Evolutionary conservation across 2,888 invertebrate genomes (phyloP).

Genomic region (Heterodera filipjevi): DNA sequence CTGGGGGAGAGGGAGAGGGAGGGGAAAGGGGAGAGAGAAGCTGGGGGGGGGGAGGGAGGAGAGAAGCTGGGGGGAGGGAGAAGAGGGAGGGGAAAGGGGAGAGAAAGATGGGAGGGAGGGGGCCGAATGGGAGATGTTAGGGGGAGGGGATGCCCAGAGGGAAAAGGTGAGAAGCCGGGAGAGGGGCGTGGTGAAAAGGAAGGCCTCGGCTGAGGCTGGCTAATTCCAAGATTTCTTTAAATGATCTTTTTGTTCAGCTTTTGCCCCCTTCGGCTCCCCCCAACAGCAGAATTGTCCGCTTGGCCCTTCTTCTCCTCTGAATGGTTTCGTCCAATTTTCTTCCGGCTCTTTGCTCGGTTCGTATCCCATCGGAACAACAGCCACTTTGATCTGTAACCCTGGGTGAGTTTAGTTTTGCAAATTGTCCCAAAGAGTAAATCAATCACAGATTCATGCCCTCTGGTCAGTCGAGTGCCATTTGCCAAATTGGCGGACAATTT

Average conservation of each 20-base stretch:
- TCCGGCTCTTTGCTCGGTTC: slow-evolving; percentile 32
- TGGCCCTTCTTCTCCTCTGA: neutral
- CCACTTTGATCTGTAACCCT: slow-evolving; percentile 34
- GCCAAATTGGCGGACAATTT: slow-evolving; percentile 37
- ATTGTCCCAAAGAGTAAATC: neutral
- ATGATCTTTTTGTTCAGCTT: neutral
- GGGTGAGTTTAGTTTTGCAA: slow-evolving; percentile 12
- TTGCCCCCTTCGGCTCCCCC: neutral
- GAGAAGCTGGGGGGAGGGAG: no score
- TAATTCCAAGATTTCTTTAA: no score
- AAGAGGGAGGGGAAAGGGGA: no score
- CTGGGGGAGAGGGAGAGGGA: no score
- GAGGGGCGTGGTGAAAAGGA: no score
- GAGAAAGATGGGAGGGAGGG: no score
- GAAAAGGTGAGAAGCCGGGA: no score
- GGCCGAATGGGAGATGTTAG: no score
- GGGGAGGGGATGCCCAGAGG: no score
- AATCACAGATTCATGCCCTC: slow-evolving; percentile 23
- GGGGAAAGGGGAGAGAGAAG: no score
- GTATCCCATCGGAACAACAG: slow-evolving; percentile 40
- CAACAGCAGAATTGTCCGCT: neutral
- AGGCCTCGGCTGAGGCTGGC: no score
- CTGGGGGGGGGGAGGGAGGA: no score
- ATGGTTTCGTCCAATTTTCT: slow-evolving; percentile 34
- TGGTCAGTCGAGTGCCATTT: slow-evolving; percentile 36